Evolutionary conservation across 2,113 vertebrate genomes (phyloP), one percentile per base, ranked within the genome.

Genomic region (Lepisosteus osseus): DNA sequence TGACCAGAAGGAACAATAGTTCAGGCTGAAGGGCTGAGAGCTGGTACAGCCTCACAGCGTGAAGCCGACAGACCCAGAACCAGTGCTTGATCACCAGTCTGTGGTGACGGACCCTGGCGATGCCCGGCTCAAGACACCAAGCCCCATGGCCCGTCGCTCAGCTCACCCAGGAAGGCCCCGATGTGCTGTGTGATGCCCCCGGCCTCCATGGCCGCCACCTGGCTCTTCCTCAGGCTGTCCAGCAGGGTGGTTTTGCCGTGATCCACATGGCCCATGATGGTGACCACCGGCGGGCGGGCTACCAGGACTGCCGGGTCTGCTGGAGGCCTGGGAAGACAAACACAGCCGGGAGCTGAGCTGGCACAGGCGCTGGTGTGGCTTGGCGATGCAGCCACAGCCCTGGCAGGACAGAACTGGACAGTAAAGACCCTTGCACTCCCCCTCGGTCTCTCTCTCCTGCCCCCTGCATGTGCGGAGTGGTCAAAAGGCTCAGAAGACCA

Each of bases 211-310:
- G 92, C 78, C 0, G 87, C 95, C 68, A 98, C 87, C 3, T 98
- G 96, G 71, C 91, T 96, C 87, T 93, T 95, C 74, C 96, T 84
- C 17, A 99, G 87, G 44, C 92, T 93, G 92, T 99, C 97, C 72
- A 99, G 92, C 54, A 99, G 84, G 0, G 96, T 98, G 0, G 97
- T 99, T 79, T 99, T 99, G 6, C 97, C 97, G 15, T 99, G 97
- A 76, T 99, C 97, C 65, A 99, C 96, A 0, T 99, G 97, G 45
- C 97, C 97, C 95, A 99, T 93, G 79, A 99, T 95, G 42, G 97
- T 99, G 68, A 99, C 95, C 71, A 99, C 93, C 0, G 97, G 95
- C 55, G 92, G 94, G 6, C 95, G 92, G 0, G 86, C 70, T 47
- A 78, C 88, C 81, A 98, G 85, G 0, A 74, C 47, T 57, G 91